These are phyloP conservation scores for Plagiodera versicolora DNA, from an alignment of 2,888 invertebrate genomes.

Conservation along the genomic window DNA sequence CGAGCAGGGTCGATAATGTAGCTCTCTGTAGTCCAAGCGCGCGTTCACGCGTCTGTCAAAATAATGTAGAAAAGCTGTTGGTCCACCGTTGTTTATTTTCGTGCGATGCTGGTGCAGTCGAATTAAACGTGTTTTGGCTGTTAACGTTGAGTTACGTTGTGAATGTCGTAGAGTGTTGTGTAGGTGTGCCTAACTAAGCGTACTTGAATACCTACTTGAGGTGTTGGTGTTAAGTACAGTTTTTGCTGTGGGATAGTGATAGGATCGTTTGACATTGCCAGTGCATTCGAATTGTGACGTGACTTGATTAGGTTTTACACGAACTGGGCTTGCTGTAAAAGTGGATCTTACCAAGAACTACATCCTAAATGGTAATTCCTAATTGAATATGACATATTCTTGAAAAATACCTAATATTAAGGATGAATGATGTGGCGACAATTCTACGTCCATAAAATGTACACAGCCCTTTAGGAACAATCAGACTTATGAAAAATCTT, in stretches of 20 bases:
- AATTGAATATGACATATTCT: too few species aligned
- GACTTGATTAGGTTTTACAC: background rate
- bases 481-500: too few species aligned
- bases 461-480: too few species aligned
- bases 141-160: constrained; percentile 10
- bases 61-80: constrained; percentile 18
- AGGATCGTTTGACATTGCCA: background rate
- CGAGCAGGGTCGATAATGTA: constrained; percentile 21
- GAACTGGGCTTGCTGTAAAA: background rate
- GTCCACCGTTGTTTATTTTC: constrained; percentile 19
- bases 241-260: constrained; percentile 9
- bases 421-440: too few species aligned
- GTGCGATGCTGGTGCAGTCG: constrained; percentile 17
- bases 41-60: constrained; percentile 20
- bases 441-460: too few species aligned
- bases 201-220: constrained; percentile 4
- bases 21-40: constrained; percentile 16
- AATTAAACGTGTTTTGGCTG: constrained; percentile 8
- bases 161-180: constrained; percentile 16
- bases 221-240: constrained; percentile 19
- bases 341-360: background rate
- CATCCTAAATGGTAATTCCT: background rate
- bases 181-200: constrained; percentile 9
- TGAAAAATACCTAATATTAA: too few species aligned
- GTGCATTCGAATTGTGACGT: background rate